Percentiles rank a stretch among this genome's conserved stretches.
Conservation (phyloP, 2,113 vertebrate species). For the Piaya cayana region DNA sequence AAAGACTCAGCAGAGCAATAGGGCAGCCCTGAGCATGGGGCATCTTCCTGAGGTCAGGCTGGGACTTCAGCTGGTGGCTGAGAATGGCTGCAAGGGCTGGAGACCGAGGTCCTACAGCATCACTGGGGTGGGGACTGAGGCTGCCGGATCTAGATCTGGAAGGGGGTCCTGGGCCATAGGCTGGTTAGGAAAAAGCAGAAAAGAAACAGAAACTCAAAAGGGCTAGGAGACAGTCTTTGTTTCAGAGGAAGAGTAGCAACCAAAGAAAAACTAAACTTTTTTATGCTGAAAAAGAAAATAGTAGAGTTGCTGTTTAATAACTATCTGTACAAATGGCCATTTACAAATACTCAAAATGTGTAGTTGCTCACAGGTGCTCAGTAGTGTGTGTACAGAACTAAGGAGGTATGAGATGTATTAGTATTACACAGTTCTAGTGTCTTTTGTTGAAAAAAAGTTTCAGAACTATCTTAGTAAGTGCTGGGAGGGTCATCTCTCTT, state of each 20-base stretch:
- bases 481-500: not conserved
- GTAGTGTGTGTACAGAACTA: not conserved
- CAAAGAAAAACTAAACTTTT: not conserved
- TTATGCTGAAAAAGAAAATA: not conserved
- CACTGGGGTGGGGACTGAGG: not conserved
- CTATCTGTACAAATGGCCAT: not conserved
- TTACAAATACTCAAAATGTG: not conserved
- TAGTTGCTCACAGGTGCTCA: not conserved
- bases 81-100: not conserved
- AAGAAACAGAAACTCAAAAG: no score
- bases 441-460: not conserved
- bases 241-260: not conserved
- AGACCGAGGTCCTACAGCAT: not conserved
- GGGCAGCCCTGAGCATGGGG: fast-evolving
- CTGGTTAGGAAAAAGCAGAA: not conserved
- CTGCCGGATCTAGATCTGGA: no score
- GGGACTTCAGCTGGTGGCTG: not conserved
- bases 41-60: not conserved
- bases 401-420: not conserved
- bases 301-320: not conserved
- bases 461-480: not conserved
- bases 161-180: not conserved
- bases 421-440: not conserved
- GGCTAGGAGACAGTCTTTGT: not conserved
- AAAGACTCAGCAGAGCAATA: fast-evolving